phyloP scores from a whole-genome alignment of 2,113 vertebrate species.

The Brachirus orientalis region DNA sequence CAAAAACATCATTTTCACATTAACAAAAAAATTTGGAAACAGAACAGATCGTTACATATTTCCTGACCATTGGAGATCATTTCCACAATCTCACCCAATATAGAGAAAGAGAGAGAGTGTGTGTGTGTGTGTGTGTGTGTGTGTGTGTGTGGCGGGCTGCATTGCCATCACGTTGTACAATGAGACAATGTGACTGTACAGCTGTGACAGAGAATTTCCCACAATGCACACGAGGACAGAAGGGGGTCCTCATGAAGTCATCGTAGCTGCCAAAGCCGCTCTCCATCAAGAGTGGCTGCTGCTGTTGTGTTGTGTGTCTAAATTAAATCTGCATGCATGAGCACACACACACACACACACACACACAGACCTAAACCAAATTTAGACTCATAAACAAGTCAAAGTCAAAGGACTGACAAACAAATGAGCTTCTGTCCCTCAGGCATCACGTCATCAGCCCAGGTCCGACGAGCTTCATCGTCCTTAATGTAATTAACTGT shows the following conservation, averaged over 20 bases:
- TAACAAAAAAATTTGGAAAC: too few species aligned
- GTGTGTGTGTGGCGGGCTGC: not conserved
- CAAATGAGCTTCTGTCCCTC: too few species aligned
- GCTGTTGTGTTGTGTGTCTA: conserved; percentile 24
- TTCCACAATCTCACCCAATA: too few species aligned
- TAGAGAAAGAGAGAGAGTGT: too few species aligned
- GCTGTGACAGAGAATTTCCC: conserved; percentile 66
- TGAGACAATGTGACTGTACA: conserved; percentile 64
- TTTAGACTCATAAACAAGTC: conserved; percentile 34
- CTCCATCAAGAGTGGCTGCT: conserved; percentile 59
- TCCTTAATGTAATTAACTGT: too few species aligned
- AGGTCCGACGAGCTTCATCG: not conserved
- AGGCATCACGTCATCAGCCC: not conserved
- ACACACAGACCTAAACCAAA: conserved; percentile 10
- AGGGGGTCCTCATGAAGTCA: conserved; percentile 69
- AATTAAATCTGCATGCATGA: conserved; percentile 37
- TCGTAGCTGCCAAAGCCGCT: conserved; percentile 64
- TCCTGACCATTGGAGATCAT: too few species aligned
- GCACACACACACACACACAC: conserved; percentile 4
- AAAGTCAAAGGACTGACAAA: not conserved
- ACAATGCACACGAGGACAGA: conserved; percentile 65
- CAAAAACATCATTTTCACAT: too few species aligned
- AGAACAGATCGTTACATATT: too few species aligned
- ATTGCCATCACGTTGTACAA: conserved; percentile 47
- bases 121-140: not conserved